phyloP scores from a whole-genome alignment of 2,888 invertebrate genomes.

The Unio pictorum region DNA sequence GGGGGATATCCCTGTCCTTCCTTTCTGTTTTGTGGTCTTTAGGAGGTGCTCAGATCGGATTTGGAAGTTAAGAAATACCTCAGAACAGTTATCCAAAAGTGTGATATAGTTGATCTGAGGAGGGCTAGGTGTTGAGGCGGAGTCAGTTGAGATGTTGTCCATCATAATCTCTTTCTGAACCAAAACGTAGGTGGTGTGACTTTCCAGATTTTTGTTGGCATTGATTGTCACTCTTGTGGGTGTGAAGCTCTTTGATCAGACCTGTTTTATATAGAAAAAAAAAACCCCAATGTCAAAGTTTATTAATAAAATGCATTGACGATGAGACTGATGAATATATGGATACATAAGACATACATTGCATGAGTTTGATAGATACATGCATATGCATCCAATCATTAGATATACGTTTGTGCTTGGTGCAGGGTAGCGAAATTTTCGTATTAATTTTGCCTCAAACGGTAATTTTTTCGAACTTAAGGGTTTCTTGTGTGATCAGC shows the following conservation, averaged over 20 bases:
- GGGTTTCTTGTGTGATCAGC: too few species aligned
- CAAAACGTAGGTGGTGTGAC: conserved; percentile 68
- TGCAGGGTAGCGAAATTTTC: too few species aligned
- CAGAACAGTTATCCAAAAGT: conserved; percentile 61
- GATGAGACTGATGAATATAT: too few species aligned
- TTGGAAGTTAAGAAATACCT: conserved; percentile 64
- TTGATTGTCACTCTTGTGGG: conserved; percentile 63
- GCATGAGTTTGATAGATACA: not conserved
- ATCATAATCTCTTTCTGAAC: conserved; percentile 62
- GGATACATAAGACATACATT: too few species aligned
- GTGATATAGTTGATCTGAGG: conserved; percentile 60
- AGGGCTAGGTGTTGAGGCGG: conserved; percentile 34
- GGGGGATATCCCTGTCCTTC: conserved; percentile 60
- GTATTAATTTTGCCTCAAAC: too few species aligned
- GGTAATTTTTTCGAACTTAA: too few species aligned
- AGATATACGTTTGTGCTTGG: not conserved
- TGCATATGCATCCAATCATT: not conserved
- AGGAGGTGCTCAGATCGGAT: conserved; percentile 59
- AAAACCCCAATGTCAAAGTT: conserved; percentile 3
- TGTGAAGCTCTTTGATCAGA: conserved; percentile 67
- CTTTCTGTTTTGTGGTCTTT: conserved; percentile 42
- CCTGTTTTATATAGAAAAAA: conserved; percentile 42
- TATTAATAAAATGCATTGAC: not conserved
- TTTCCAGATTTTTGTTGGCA: conserved; percentile 65
- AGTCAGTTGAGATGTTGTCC: conserved; percentile 30